A percentile compares a stretch with the other conserved stretches of the same genome.
Evolutionary conservation across 1,140 invertebrate species (phyloP).

Genomic region (Paramacrobiotus metropolitanus): DNA sequence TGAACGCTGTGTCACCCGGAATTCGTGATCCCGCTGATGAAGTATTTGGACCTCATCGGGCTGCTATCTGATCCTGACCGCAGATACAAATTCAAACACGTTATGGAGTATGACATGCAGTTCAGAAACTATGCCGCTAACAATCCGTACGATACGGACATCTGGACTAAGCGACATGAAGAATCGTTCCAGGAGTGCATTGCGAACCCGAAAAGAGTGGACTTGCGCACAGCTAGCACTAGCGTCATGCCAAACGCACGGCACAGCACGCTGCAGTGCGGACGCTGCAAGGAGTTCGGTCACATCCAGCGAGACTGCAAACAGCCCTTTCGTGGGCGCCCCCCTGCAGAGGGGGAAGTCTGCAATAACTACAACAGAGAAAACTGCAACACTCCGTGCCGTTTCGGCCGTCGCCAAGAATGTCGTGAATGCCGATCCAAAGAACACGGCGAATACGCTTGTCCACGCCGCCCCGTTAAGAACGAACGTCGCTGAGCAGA

Average conservation of each 20-base stretch:
- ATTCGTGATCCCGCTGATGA: neutral
- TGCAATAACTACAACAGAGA: neutral
- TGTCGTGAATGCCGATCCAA: neutral
- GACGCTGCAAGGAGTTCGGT: no score
- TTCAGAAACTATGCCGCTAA: neutral
- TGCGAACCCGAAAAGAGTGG: neutral
- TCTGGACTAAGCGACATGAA: neutral
- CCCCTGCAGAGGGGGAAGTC: neutral
- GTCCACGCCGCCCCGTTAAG: neutral
- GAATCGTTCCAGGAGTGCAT: neutral
- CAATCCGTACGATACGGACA: neutral
- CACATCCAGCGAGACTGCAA: no score
- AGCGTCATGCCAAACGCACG: neutral
- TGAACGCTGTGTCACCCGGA: neutral
- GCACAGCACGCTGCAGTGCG: neutral
- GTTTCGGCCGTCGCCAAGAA: neutral
- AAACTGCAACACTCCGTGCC: neutral
- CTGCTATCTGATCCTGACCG: neutral
- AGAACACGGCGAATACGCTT: neutral
- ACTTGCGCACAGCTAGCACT: no score
- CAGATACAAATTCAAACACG: neutral
- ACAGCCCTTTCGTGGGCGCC: neutral
- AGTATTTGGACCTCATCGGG: neutral
- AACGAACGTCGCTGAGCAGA: neutral
- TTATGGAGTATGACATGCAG: neutral